Evolutionary conservation across 2,888 invertebrate species (phyloP).

Genomic region (Luperina testacea): DNA sequence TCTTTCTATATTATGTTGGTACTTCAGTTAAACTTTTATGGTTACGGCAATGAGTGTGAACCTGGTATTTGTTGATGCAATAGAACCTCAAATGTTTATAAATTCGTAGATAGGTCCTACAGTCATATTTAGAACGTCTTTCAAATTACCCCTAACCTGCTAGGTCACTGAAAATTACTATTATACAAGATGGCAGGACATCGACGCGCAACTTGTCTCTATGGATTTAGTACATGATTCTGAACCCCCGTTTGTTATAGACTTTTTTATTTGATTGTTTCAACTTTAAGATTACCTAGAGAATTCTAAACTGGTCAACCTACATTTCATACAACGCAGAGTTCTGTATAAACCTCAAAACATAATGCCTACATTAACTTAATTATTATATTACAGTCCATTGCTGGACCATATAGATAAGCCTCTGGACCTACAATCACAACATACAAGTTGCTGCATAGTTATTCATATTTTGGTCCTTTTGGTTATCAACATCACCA

Average conservation of each 20-base stretch:
- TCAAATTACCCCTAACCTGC: not conserved
- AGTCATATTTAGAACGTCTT: not conserved
- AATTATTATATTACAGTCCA: not conserved
- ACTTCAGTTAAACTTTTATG: not conserved
- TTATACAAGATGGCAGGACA: not conserved
- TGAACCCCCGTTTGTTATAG: not conserved
- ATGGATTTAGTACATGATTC: not conserved
- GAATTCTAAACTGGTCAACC: not conserved
- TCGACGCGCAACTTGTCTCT: not conserved
- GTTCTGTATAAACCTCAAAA: not conserved
- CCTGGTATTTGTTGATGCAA: not conserved
- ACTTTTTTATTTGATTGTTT: not conserved
- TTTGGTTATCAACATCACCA: not conserved
- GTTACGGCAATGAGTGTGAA: not conserved
- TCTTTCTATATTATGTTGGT: not conserved
- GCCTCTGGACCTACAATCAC: not conserved
- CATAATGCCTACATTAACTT: not conserved
- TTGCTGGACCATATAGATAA: not conserved
- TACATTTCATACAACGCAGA: not conserved
- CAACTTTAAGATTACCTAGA: not conserved
- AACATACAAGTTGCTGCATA: not conserved
- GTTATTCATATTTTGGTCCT: not conserved
- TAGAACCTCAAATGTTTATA: not conserved
- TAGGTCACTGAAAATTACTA: not conserved
- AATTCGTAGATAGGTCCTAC: not conserved